Conservation (phyloP, 1,140 invertebrate species). For the Apis cerana region DNA sequence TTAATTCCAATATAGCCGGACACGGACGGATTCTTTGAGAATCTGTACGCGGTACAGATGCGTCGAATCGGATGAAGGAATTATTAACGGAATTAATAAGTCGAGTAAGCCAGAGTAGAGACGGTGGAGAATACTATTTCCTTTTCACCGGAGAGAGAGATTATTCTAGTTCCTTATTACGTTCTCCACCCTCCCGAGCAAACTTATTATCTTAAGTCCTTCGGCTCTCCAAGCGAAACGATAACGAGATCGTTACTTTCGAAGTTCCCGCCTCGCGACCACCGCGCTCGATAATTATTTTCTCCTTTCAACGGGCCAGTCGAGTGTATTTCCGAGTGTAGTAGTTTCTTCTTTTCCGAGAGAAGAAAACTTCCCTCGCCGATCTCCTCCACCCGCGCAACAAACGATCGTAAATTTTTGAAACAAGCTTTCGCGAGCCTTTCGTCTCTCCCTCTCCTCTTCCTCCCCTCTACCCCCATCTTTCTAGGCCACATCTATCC, state of each 20-base stretch:
- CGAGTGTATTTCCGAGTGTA: slow-evolving; percentile 11
- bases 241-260: slow-evolving; percentile 68
- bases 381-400: too few species aligned
- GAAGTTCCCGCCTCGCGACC: slow-evolving; percentile 57
- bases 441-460: too few species aligned
- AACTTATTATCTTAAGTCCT: slow-evolving; percentile 68
- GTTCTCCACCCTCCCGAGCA: slow-evolving; percentile 54
- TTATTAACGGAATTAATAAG: slow-evolving; percentile 68
- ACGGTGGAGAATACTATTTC: slow-evolving; percentile 55
- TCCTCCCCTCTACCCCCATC: background rate
- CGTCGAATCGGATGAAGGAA: slow-evolving; percentile 63
- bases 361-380: background rate
- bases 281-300: slow-evolving; percentile 54
- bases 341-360: background rate
- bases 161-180: slow-evolving; percentile 64
- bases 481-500: slow-evolving; percentile 12
- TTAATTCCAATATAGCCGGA: background rate
- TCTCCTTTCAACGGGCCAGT: slow-evolving; percentile 26
- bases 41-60: slow-evolving; percentile 45
- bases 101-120: slow-evolving; percentile 53
- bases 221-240: slow-evolving; percentile 59
- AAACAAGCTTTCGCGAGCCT: background rate
- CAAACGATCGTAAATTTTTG: slow-evolving; percentile 1
- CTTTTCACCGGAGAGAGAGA: slow-evolving; percentile 43
- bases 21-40: slow-evolving; percentile 39